These are phyloP conservation scores for Coptodon bakossiorum DNA, from an alignment of 2,113 vertebrate species.

Conservation along the genomic window DNA sequence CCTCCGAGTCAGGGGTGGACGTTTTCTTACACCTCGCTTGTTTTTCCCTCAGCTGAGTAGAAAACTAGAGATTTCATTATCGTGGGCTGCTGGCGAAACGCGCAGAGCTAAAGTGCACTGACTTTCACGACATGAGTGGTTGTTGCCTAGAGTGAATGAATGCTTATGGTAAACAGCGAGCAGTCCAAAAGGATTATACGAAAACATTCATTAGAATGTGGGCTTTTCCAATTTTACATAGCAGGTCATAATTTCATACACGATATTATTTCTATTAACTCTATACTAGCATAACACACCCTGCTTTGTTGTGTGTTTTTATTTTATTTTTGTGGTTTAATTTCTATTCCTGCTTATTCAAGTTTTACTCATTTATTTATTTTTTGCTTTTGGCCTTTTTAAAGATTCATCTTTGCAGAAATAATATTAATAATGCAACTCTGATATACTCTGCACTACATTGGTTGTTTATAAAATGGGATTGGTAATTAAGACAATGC, in stretches of 20 bases:
- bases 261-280: background rate
- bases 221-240: background rate
- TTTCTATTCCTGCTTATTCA: background rate
- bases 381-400: background rate
- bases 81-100: conserved; percentile 6
- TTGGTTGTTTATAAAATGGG: background rate
- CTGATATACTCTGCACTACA: background rate
- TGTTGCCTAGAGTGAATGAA: background rate
- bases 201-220: background rate
- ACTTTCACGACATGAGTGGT: background rate
- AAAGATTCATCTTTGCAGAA: background rate
- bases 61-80: conserved; percentile 26
- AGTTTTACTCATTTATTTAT: background rate
- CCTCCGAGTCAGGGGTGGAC: background rate
- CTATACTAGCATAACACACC: background rate
- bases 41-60: conserved; percentile 8
- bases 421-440: background rate
- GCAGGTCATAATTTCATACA: background rate
- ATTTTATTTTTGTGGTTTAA: background rate
- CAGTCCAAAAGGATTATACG: background rate
- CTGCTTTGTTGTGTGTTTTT: background rate
- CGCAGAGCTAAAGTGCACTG: background rate
- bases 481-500: background rate
- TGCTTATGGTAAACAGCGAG: background rate
- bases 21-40: background rate